Percentiles rank a stretch among this genome's conserved stretches.
These are phyloP conservation scores for Oncorhynchus gorbuscha DNA, from an alignment of 2,113 vertebrate species.

Conservation along the genomic window DNA sequence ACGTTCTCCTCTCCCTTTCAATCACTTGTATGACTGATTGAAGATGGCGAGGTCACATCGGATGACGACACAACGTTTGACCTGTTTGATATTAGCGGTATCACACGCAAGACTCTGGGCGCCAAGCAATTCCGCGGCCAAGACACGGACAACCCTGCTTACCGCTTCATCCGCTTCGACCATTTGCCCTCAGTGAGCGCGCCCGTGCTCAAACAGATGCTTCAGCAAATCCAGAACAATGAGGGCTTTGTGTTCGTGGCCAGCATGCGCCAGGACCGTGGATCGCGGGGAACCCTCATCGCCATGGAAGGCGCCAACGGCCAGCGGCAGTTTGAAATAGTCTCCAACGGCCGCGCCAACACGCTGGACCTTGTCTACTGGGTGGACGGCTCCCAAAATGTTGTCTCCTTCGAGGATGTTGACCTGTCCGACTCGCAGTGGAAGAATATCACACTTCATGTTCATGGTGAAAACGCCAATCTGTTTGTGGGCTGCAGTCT, in stretches of 20 bases:
- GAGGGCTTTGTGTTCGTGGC: constrained; percentile 92
- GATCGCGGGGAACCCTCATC: constrained; percentile 85
- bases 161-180: constrained; percentile 94
- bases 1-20: background rate
- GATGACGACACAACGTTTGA: constrained; percentile 85
- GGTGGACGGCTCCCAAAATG: constrained; percentile 81
- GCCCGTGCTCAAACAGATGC: constrained; percentile 78
- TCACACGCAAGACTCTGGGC: constrained; percentile 89
- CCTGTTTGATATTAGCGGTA: constrained; percentile 87
- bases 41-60: constrained; percentile 76
- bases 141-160: constrained; percentile 79
- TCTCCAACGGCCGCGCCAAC: constrained; percentile 91
- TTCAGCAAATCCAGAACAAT: constrained; percentile 75
- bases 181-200: constrained; percentile 83
- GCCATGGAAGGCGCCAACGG: constrained; percentile 79
- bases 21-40: constrained; percentile 21
- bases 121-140: constrained; percentile 91
- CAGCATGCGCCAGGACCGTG: constrained; percentile 87
- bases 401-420: constrained; percentile 90
- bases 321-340: constrained; percentile 87
- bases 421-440: constrained; percentile 92
- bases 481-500: constrained; percentile 90
- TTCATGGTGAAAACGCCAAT: constrained; percentile 86
- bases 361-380: constrained; percentile 92
- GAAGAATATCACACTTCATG: constrained; percentile 92